These are phyloP conservation scores for Micromesistius poutassou DNA, from an alignment of 2,797 vertebrate genomes.

Conservation along the genomic window DNA sequence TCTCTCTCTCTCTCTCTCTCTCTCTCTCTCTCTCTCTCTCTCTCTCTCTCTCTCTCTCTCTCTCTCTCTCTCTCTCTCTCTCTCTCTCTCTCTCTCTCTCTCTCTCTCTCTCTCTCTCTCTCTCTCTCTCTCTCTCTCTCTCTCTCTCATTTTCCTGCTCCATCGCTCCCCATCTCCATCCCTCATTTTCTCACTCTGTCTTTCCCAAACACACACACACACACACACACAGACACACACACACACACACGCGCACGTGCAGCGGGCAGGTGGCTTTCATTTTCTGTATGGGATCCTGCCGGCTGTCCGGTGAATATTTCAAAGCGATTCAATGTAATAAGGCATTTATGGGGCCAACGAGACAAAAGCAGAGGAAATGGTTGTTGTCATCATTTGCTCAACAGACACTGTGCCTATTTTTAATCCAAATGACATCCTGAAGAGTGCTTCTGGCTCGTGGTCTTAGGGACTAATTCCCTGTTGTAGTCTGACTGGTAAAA, in stretches of 20 bases:
- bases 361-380: not conserved
- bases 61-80: no score
- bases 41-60: no score
- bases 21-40: no score
- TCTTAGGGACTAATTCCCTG: not conserved
- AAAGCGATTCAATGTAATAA: not conserved
- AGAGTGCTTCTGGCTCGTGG: not conserved
- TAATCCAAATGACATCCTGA: not conserved
- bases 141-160: no score
- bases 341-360: not conserved
- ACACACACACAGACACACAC: slow-evolving; percentile 12
- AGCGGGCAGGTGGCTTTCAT: not conserved
- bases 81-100: slow-evolving; percentile 4
- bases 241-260: not conserved
- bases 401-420: not conserved
- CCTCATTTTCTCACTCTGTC: no score
- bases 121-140: not conserved
- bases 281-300: not conserved
- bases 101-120: slow-evolving; percentile 6
- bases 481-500: not conserved
- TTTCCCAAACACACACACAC: slow-evolving; percentile 13
- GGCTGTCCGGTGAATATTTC: not conserved
- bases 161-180: no score
- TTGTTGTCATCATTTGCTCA: not conserved
- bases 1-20: not conserved